Percentiles rank a stretch among this genome's conserved stretches.
phyloP scores from a whole-genome alignment of 1,140 invertebrate genomes.

The Drosophila novamexicana region DNA sequence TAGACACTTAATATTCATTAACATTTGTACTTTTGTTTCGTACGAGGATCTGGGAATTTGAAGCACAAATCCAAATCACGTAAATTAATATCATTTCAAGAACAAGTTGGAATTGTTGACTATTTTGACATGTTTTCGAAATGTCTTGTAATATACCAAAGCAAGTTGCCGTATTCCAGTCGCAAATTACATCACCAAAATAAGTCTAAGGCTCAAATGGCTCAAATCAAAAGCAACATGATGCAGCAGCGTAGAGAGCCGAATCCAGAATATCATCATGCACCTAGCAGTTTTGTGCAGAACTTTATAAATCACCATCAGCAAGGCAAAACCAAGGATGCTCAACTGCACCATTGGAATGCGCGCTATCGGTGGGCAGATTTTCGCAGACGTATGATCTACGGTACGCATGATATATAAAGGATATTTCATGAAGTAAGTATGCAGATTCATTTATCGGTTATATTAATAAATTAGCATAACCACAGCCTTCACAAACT shows the following conservation, averaged over 20 bases:
- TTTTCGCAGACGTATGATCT: constrained; percentile 53
- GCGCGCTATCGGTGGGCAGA: constrained; percentile 54
- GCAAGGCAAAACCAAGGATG: not conserved
- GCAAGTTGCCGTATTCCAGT: not conserved
- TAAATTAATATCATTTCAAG: no score
- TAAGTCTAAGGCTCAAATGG: not conserved
- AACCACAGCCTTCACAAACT: no score
- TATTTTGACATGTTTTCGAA: no score
- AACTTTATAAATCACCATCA: constrained; percentile 41
- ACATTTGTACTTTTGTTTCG: no score
- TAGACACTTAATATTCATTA: no score
- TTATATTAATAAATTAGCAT: no score
- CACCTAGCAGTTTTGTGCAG: constrained; percentile 37
- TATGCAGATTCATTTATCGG: no score
- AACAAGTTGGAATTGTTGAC: no score
- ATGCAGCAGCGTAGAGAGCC: constrained; percentile 6
- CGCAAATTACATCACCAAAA: not conserved
- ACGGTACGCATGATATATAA: constrained; percentile 46
- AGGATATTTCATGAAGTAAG: not conserved
- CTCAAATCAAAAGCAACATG: not conserved
- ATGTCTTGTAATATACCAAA: not conserved
- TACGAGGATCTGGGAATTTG: no score
- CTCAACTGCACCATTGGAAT: constrained; percentile 12
- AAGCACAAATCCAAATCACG: not conserved
- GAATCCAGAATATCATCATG: constrained; percentile 57